A percentile compares a stretch with the other conserved stretches of the same genome.
Conservation (phyloP, 2,113 vertebrate species). For the Grammomys dolichurus region DNA sequence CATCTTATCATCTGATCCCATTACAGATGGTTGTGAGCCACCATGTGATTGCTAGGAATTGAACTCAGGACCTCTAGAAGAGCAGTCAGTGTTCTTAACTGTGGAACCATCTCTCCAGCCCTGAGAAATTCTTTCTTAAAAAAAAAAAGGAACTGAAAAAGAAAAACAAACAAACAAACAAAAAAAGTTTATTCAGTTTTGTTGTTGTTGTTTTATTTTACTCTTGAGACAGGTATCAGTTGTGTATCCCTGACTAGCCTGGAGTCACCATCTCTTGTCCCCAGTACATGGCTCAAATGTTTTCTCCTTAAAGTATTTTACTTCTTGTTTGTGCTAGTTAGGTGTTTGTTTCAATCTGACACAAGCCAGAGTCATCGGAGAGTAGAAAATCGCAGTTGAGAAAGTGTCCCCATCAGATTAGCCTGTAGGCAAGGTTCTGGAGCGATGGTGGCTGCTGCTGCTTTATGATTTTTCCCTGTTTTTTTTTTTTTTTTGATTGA, state of each 20-base stretch:
- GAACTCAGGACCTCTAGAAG: too few relatives aligned
- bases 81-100: too few relatives aligned
- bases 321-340: background rate
- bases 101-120: too few relatives aligned
- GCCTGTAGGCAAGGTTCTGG: background rate
- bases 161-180: too few relatives aligned
- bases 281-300: background rate
- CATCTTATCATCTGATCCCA: too few relatives aligned
- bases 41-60: too few relatives aligned
- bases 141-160: too few relatives aligned
- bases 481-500: background rate
- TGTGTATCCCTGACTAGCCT: background rate
- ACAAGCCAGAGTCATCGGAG: background rate
- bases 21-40: too few relatives aligned
- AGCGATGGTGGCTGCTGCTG: too few relatives aligned
- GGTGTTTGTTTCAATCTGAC: background rate
- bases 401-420: background rate
- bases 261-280: background rate
- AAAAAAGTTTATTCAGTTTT: too few relatives aligned
- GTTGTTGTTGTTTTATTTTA: background rate
- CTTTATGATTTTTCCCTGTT: too few relatives aligned
- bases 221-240: background rate
- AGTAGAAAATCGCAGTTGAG: background rate
- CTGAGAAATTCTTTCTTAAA: too few relatives aligned
- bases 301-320: background rate